Conservation (phyloP, 2,888 invertebrate genomes). For the Malachius bipustulatus region DNA sequence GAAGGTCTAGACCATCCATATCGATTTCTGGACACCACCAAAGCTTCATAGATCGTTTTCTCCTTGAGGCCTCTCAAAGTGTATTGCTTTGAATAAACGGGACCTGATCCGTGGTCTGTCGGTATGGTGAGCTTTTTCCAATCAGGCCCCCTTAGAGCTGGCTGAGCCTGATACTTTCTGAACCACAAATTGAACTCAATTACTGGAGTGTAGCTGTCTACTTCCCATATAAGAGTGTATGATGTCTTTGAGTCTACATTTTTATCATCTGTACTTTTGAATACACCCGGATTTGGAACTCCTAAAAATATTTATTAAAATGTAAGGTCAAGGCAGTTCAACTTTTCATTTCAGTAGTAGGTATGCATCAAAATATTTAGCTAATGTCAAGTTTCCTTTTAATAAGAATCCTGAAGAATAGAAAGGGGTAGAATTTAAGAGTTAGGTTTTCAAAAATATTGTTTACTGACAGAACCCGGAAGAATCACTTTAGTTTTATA, state of each 20-base stretch:
- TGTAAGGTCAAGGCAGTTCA: too few species aligned
- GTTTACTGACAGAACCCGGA: too few species aligned
- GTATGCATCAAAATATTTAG: too few species aligned
- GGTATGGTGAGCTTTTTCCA: conserved; percentile 64
- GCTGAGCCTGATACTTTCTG: conserved; percentile 40
- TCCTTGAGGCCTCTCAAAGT: conserved; percentile 61
- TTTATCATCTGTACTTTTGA: conserved; percentile 45
- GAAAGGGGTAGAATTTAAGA: too few species aligned
- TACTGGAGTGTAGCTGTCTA: conserved; percentile 69
- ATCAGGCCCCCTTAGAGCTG: conserved; percentile 39
- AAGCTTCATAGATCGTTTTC: conserved; percentile 65
- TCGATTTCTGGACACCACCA: conserved; percentile 66
- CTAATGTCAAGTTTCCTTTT: too few species aligned
- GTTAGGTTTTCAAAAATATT: too few species aligned
- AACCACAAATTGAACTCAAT: conserved; percentile 58
- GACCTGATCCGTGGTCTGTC: conserved; percentile 52
- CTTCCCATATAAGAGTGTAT: conserved; percentile 71
- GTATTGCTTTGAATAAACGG: conserved; percentile 65
- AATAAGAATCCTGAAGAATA: too few species aligned
- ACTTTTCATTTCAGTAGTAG: too few species aligned
- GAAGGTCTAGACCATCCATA: conserved; percentile 80
- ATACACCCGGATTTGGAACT: conserved; percentile 55
- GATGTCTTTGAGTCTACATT: conserved; percentile 40
- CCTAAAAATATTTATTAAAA: conserved; percentile 44
- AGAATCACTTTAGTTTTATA: too few species aligned